Evolutionary conservation across 2,113 vertebrate species (phyloP).

Genomic region (Nyctibius bracteatus): DNA sequence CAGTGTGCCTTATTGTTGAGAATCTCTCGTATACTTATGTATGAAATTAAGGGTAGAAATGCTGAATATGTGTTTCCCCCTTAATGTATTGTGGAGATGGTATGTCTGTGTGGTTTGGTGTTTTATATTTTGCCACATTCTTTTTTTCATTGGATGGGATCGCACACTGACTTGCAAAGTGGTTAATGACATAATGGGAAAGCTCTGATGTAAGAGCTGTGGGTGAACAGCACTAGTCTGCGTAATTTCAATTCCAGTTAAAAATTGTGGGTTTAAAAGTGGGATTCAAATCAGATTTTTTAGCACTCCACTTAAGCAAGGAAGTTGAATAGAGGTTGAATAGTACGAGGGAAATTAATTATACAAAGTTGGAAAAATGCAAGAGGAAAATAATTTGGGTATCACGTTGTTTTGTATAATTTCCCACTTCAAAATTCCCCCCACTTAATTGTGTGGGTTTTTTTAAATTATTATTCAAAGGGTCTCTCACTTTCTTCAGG

Average conservation of each 20-base stretch:
- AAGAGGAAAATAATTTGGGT: background rate
- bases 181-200: background rate
- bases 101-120: background rate
- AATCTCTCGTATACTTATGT: background rate
- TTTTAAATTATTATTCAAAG: background rate
- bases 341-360: background rate
- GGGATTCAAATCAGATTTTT: background rate
- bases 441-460: background rate
- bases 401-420: background rate
- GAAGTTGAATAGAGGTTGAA: background rate
- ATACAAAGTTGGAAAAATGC: background rate
- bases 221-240: background rate
- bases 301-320: background rate
- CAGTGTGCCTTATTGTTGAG: background rate
- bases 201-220: background rate
- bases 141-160: background rate
- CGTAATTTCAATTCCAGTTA: background rate
- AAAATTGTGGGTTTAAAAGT: background rate
- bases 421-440: background rate
- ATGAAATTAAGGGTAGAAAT: background rate
- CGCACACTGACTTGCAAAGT: background rate
- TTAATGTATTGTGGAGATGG: background rate
- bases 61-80: background rate
- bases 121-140: background rate
- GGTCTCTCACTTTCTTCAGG: rapidly evolving